Evolutionary conservation across 1,140 invertebrate genomes (phyloP).

Genomic region (Solen grandis): DNA sequence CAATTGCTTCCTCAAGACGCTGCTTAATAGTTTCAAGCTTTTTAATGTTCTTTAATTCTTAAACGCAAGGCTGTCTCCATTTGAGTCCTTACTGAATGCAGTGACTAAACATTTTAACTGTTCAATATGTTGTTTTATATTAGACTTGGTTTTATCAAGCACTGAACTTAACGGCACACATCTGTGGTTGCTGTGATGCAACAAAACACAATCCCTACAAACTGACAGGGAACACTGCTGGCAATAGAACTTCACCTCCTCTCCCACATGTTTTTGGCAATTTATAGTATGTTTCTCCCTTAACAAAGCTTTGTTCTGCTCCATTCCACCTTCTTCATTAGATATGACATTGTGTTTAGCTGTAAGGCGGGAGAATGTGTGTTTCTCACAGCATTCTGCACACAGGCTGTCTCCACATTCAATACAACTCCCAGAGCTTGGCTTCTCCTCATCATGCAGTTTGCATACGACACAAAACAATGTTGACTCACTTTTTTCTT

Average conservation of each 20-base stretch:
- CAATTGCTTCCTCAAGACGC: background rate
- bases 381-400: slow-evolving; percentile 38
- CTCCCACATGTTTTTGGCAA: background rate
- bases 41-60: slow-evolving; percentile 17
- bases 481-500: background rate
- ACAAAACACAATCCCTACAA: slow-evolving; percentile 6
- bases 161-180: background rate
- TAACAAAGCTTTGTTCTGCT: background rate
- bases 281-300: background rate
- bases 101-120: background rate
- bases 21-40: background rate
- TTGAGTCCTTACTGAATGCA: slow-evolving; percentile 4
- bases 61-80: background rate
- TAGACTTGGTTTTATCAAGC: background rate
- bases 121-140: background rate
- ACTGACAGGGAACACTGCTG: slow-evolving; percentile 2
- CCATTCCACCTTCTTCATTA: background rate
- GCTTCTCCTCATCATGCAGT: slow-evolving; percentile 14
- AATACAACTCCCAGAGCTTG: slow-evolving; percentile 19
- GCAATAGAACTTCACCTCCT: slow-evolving; percentile 3
- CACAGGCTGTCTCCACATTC: slow-evolving; percentile 43
- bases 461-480: slow-evolving; percentile 25
- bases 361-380: slow-evolving; percentile 32
- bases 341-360: slow-evolving; percentile 40
- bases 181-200: background rate